phyloP scores from a whole-genome alignment of 2,797 vertebrate genomes.

The Centroberyx gerrardi region DNA sequence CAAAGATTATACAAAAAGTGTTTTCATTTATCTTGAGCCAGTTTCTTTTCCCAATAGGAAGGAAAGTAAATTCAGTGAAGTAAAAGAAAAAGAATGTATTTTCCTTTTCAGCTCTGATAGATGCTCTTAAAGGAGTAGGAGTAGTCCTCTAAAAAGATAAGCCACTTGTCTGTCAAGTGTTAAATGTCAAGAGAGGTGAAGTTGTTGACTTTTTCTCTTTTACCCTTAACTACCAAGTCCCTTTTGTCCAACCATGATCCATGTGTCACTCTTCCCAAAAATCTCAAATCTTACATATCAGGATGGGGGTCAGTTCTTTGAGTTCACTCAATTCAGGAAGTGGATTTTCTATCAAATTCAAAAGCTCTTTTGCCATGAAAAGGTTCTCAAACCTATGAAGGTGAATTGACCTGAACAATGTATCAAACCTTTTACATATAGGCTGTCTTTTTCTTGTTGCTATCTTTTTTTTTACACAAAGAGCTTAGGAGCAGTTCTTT shows the following conservation, averaged over 20 bases:
- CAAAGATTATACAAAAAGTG: neutral
- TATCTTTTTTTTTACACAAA: no score
- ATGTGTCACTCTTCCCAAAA: neutral
- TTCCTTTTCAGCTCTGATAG: no score
- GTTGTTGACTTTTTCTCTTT: neutral
- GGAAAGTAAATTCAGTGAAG: no score
- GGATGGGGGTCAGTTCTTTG: neutral
- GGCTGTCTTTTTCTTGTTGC: no score
- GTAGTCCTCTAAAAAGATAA: neutral
- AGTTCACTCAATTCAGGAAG: neutral
- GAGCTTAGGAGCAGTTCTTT: neutral
- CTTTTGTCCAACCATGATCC: neutral
- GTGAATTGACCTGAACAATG: no score
- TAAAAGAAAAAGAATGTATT: no score
- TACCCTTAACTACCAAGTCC: neutral
- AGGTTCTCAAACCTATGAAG: neutral
- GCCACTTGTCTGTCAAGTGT: neutral
- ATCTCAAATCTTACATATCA: neutral
- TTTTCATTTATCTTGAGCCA: neutral
- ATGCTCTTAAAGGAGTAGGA: neutral
- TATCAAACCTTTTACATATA: no score
- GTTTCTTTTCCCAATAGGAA: no score
- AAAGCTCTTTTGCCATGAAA: neutral
- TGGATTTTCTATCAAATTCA: neutral
- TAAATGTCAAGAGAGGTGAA: neutral